Conservation (phyloP, 2,888 invertebrate species). For the Lutraria lutraria region DNA sequence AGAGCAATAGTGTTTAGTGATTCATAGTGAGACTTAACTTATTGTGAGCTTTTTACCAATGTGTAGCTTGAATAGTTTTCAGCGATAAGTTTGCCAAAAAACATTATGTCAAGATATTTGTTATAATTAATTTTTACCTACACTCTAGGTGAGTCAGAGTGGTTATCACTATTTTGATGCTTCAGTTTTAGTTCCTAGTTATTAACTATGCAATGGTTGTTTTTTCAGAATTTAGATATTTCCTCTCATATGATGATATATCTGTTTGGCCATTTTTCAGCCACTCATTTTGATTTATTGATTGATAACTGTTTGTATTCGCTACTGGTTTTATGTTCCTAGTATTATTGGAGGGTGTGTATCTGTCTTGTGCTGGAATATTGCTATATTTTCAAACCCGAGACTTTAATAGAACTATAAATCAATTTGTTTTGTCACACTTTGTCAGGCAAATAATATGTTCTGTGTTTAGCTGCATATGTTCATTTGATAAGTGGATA, state of each 20-base stretch:
- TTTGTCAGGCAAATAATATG: neutral
- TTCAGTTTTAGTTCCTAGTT: neutral
- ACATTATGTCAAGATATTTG: no score
- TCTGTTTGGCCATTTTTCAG: neutral
- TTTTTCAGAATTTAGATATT: neutral
- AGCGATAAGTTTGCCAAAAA: no score
- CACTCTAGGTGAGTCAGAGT: no score
- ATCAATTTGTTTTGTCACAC: neutral
- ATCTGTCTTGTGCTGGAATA: neutral
- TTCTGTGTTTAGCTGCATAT: no score
- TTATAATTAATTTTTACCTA: no score
- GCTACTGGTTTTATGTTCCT: neutral
- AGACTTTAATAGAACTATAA: neutral
- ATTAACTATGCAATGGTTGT: neutral
- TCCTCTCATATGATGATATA: neutral
- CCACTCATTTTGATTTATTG: neutral
- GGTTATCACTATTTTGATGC: no score
- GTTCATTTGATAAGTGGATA: no score
- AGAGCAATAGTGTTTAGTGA: no score
- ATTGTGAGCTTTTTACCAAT: no score
- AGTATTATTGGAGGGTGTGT: neutral
- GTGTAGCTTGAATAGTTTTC: no score
- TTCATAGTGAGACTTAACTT: no score
- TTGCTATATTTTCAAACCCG: neutral
- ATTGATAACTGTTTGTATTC: neutral